phyloP scores from a whole-genome alignment of 2,113 vertebrate genomes.

The Anolis sagrei region DNA sequence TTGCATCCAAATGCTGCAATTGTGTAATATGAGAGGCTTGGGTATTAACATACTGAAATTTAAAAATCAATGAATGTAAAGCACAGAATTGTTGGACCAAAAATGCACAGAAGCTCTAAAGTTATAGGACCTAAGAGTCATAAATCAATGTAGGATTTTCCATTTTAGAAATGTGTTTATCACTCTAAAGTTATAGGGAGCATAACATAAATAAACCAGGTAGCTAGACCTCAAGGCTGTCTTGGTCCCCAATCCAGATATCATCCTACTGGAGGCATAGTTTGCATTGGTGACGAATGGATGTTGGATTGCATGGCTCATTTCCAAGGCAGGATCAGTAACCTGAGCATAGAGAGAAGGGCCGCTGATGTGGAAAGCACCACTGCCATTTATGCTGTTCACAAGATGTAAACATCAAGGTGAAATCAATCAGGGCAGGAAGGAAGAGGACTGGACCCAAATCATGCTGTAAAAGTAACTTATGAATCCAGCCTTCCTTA shows the following conservation, averaged over 20 bases:
- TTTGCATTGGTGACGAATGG: not conserved
- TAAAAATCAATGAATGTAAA: slow-evolving; percentile 52
- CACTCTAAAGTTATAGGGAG: not conserved
- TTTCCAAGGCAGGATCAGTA: not conserved
- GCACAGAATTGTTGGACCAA: slow-evolving; percentile 48
- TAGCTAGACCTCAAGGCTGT: slow-evolving; percentile 25
- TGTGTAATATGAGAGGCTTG: not conserved
- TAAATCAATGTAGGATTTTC: not conserved
- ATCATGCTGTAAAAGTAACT: not conserved
- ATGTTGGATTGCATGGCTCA: not conserved
- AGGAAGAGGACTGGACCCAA: not conserved
- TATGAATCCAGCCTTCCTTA: too few relatives aligned
- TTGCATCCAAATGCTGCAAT: too few relatives aligned
- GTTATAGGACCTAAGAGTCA: not conserved
- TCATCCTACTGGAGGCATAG: not conserved
- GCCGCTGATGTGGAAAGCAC: not conserved
- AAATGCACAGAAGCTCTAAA: slow-evolving; percentile 16
- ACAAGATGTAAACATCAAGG: not conserved
- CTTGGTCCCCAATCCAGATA: not conserved
- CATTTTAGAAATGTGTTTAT: not conserved
- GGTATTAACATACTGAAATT: slow-evolving; percentile 31
- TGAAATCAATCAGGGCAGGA: not conserved
- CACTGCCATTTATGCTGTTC: not conserved
- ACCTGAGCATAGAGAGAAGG: not conserved
- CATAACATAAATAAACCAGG: not conserved